phyloP scores from a whole-genome alignment of 64 coral and sea anemone genomes.

The Montipora capricornis region DNA sequence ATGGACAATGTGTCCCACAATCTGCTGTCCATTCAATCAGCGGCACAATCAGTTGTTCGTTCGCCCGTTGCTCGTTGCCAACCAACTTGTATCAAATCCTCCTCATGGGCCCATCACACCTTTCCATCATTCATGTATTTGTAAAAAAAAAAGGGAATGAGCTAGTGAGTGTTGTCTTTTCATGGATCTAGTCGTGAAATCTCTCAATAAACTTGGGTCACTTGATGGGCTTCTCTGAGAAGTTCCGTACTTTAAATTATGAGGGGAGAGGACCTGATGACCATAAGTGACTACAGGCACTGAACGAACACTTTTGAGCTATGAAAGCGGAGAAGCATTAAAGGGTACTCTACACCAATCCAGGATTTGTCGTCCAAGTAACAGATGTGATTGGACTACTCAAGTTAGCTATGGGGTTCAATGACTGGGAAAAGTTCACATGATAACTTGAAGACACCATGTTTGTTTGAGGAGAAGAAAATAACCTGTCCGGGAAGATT shows the following conservation, averaged over 20 bases:
- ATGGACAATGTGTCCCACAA: too few relatives aligned
- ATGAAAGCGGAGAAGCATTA: neutral
- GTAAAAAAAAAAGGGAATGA: neutral
- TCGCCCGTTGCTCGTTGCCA: too few relatives aligned
- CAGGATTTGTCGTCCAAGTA: neutral
- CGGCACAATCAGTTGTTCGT: too few relatives aligned
- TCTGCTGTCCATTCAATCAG: too few relatives aligned
- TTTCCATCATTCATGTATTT: too few relatives aligned
- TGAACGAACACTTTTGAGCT: neutral
- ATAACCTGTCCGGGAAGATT: neutral
- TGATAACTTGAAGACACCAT: neutral
- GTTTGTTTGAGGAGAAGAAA: neutral
- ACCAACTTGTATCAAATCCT: too few relatives aligned
- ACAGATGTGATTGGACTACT: neutral
- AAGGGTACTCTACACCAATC: neutral
- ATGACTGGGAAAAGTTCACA: neutral
- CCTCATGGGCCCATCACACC: too few relatives aligned
- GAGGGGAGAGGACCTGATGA: neutral
- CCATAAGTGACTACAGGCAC: neutral
- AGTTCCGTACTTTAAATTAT: neutral
- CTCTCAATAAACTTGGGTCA: slow-evolving; percentile 3
- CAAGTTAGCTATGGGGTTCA: neutral
- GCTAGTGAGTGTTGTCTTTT: slow-evolving; percentile 39
- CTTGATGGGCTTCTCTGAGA: neutral
- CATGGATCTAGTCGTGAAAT: slow-evolving; percentile 16